Evolutionary conservation across 2,113 vertebrate species (phyloP), one percentile per base, ranked within the genome.

Genomic region (Nasalis larvatus): DNA sequence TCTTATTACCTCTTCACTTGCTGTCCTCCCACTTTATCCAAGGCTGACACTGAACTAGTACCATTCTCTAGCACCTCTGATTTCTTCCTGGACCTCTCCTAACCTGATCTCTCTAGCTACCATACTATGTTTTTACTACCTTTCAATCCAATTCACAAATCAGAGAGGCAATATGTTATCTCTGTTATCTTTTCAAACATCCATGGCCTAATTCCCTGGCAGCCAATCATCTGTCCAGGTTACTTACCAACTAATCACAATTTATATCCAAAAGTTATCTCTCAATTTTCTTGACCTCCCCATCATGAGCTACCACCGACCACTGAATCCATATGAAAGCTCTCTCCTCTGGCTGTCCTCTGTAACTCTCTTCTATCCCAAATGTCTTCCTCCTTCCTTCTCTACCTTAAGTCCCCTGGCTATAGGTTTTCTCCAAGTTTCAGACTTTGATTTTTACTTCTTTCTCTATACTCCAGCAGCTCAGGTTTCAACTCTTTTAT

Each of bases 181-280:
- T 60, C n/a, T 66, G 60, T 49, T 47, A 9, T 40, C 40, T 84
- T 94, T 92, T 80, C 92, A 93, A 97, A 90, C 10, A 86, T 63
- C 9, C 18, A 81, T 58, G 54, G 47, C 37, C 49, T 93, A 73
- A 90, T 42, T 94, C 60, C 12, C 17, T n/a, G 27, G 30, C 42
- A 89, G 49, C 25, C 17, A 96, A 56, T 27, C 52, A 93, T 81
- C 35, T 45, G 21, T 42, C n/a, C 76, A 73, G 84, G 63, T 40
- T 40, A 73, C 81, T 90, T 58, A 90, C 25, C 42, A 94, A 69
- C 47, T 94, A 16, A 76, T 17, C 37, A 74, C 54, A 49, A 69
- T 91, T 80, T 76, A 78, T 11, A 88, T 6, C 23, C n/a, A 54
- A 58, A 92, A 73, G 35, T 66, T 63, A 71, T 52, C 54, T 85